Evolutionary conservation across 2,797 vertebrate genomes (phyloP), one percentile per base, ranked within the genome.

Genomic region (Coregonus sp.): DNA sequence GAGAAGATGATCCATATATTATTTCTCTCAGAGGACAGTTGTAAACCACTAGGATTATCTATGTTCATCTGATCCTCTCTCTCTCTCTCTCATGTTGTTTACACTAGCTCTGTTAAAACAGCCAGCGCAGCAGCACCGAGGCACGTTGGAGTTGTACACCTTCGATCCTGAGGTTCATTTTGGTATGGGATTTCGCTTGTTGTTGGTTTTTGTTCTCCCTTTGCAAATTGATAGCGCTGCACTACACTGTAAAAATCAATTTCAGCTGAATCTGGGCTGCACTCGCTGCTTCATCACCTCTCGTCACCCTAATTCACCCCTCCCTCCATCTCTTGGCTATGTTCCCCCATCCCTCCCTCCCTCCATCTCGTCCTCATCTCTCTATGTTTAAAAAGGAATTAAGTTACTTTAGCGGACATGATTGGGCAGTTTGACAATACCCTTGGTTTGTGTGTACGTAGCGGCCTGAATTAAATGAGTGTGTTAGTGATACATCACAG

Each of bases 101-200:
- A 18, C 15, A 56, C 18, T 12, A 12, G 11, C 61, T 29, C 20
- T 25, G 20, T 12, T 65, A 12, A 12, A 29, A 65, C 20, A 63
- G 20, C n/a, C 25, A 25, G 63, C 25, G 12, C 11, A 31, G 25
- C 29, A 25, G 2, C 65, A 35, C 65, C 3, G 6, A 18, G 4
- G 15, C 73, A 78, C 82, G 80, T 16, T 2, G 67, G 35, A 37
- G 33, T 35, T 15, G 14, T 16, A 33, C 50, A 50, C 72, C 85
- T 89, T 89, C 85, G 91, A 92, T 90, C 88, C 82, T 80, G 74
- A 67, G 85, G 84, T 83, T 90, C 81, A 86, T 87, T 88, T 84
- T 65, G 81, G 72, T 85, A 69, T 61, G 72, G 75, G 72, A 20
- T 75, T 31, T 40, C 51, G 2, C 75, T 82, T 77, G 75, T 75